phyloP scores from a whole-genome alignment of 2,888 invertebrate genomes.

The Neoitamus cyanurus region DNA sequence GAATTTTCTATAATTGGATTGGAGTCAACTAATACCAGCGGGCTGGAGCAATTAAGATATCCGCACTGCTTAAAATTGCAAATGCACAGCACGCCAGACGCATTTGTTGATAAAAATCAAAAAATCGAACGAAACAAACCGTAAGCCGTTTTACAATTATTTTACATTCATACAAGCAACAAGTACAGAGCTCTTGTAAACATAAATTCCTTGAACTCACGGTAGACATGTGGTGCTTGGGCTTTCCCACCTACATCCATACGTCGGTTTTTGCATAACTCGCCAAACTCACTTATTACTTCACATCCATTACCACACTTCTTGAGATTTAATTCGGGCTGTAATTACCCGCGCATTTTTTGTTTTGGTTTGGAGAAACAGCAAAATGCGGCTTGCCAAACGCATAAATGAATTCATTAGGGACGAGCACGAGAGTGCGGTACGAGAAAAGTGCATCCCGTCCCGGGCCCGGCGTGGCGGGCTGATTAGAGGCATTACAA shows the following conservation, averaged over 20 bases:
- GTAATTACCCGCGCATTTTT: not conserved
- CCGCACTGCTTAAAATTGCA: not conserved
- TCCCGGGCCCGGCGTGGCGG: no score
- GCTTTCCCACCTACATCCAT: not conserved
- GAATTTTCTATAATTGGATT: not conserved
- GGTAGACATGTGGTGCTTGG: not conserved
- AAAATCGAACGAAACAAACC: not conserved
- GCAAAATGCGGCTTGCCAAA: not conserved
- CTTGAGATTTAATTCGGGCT: not conserved
- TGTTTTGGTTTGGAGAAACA: not conserved
- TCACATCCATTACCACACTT: not conserved
- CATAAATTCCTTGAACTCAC: not conserved
- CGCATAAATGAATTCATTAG: not conserved
- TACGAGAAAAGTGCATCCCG: not conserved
- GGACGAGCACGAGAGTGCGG: not conserved
- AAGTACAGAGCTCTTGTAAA: not conserved
- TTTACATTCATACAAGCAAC: not conserved
- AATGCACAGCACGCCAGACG: not conserved
- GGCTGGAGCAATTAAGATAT: not conserved
- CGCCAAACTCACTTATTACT: not conserved
- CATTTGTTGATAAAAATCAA: not conserved
- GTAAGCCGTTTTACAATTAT: not conserved
- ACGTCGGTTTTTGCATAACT: not conserved
- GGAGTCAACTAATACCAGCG: not conserved
- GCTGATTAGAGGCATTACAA: not conserved